These are phyloP conservation scores for Peromyscus nudipes DNA, from an alignment of 2,797 vertebrate species.

Conservation along the genomic window DNA sequence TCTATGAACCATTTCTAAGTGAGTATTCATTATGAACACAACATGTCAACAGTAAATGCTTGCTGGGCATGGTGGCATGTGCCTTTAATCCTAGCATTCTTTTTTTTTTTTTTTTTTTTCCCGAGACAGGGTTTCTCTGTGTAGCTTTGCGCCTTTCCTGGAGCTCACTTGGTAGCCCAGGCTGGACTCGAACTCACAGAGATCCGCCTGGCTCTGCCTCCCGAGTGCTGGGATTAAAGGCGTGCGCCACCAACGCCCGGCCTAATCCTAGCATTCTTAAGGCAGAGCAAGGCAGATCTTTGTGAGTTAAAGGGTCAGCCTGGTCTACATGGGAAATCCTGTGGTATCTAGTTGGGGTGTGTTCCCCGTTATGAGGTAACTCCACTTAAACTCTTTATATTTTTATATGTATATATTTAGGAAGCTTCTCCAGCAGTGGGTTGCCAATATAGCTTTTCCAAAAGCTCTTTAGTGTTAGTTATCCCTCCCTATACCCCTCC, in stretches of 20 bases:
- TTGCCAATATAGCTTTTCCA: not conserved
- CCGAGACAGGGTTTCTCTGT: too few relatives aligned
- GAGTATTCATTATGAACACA: conserved; percentile 37
- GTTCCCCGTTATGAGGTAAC: not conserved
- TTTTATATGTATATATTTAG: not conserved
- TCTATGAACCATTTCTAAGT: conserved; percentile 6
- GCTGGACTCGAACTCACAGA: too few relatives aligned
- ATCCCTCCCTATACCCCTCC: not conserved
- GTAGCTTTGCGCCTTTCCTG: too few relatives aligned
- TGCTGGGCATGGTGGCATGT: not conserved
- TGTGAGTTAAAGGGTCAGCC: not conserved
- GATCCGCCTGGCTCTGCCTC: too few relatives aligned
- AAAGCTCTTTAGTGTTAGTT: not conserved
- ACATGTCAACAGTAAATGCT: not conserved
- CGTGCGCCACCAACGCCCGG: too few relatives aligned
- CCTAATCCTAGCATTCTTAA: too few relatives aligned
- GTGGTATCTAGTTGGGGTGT: not conserved
- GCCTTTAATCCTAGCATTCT: not conserved
- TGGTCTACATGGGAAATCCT: not conserved
- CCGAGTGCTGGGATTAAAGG: too few relatives aligned
- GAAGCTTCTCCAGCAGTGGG: not conserved
- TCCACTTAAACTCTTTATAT: not conserved
- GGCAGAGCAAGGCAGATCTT: not conserved
- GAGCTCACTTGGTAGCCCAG: too few relatives aligned
- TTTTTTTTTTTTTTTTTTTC: too few relatives aligned